Percentiles rank a stretch among this genome's conserved stretches.
Evolutionary conservation across 2,888 invertebrate genomes (phyloP).

Genomic region (Mythimna loreyi): DNA sequence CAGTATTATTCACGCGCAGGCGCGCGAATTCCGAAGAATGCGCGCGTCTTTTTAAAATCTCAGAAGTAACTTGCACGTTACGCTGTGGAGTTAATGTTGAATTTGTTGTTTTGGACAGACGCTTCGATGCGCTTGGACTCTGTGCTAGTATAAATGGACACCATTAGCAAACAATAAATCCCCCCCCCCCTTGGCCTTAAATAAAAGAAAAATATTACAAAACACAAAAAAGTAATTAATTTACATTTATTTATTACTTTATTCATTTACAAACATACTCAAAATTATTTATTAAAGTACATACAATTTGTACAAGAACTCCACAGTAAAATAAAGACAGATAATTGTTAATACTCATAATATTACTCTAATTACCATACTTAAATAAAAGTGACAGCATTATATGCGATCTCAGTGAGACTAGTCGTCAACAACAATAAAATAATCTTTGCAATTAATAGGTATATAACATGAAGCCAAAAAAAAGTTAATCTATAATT

Average conservation of each 20-base stretch:
- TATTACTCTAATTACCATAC: constrained; percentile 69
- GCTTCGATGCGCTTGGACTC: no score
- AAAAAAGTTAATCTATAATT: constrained; percentile 52
- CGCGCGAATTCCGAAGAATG: no score
- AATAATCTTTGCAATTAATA: constrained; percentile 77
- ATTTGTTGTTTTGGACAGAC: no score
- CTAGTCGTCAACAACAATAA: constrained; percentile 83
- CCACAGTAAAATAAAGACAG: constrained; percentile 73
- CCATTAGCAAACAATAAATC: no score
- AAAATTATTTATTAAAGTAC: constrained; percentile 78
- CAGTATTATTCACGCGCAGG: no score
- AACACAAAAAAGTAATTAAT: constrained; percentile 76
- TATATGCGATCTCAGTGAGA: constrained; percentile 85
- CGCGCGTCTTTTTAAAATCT: no score
- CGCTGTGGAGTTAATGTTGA: no score
- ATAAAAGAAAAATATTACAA: no score
- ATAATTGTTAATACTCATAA: constrained; percentile 82
- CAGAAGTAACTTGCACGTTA: no score
- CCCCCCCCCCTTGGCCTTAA: no score
- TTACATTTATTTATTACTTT: constrained; percentile 89
- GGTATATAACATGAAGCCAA: constrained; percentile 71
- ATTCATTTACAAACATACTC: constrained; percentile 88
- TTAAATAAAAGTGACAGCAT: constrained; percentile 80
- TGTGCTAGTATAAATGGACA: no score
- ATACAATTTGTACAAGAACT: constrained; percentile 87